Percentiles rank a stretch among this genome's conserved stretches.
phyloP scores from a whole-genome alignment of 2,888 invertebrate genomes.

The Isoperla grammatica region DNA sequence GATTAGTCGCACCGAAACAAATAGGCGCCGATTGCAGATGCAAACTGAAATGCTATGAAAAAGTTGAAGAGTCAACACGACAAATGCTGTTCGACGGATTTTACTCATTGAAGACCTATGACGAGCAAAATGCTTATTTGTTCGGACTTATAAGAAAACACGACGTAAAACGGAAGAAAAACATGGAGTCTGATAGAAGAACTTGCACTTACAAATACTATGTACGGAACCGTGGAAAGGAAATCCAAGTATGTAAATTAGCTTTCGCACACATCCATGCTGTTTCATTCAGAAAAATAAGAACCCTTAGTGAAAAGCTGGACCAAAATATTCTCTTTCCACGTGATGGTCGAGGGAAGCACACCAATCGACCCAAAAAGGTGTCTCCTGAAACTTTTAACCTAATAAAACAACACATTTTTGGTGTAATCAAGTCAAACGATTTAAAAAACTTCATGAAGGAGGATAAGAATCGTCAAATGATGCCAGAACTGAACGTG shows the following conservation, averaged over 20 bases:
- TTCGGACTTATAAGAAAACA: conserved; percentile 54
- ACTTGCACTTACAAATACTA: conserved; percentile 55
- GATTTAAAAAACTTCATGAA: conserved; percentile 32
- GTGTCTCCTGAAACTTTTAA: conserved; percentile 48
- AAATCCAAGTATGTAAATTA: conserved; percentile 53
- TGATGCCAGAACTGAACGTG: conserved; percentile 32
- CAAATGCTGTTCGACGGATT: conserved; percentile 52
- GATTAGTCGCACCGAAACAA: conserved; percentile 50
- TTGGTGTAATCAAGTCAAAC: conserved; percentile 31
- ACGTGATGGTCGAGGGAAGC: conserved; percentile 52
- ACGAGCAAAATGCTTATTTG: conserved; percentile 55
- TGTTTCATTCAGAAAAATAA: conserved; percentile 52
- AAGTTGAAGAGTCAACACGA: conserved; percentile 49
- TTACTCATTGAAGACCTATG: conserved; percentile 53
- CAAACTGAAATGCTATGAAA: conserved; percentile 49
- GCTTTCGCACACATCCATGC: conserved; percentile 56
- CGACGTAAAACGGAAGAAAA: conserved; percentile 53
- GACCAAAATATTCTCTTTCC: conserved; percentile 55
- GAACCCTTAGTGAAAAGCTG: conserved; percentile 54
- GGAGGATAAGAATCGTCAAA: conserved; percentile 33
- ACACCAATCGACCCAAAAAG: conserved; percentile 50
- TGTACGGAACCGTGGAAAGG: conserved; percentile 50
- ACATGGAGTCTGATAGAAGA: conserved; percentile 49
- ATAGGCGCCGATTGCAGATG: conserved; percentile 53
- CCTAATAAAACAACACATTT: conserved; percentile 52